Base-by-base conservation (phyloP, 2,888 invertebrate species). In the Atrina japonica region DNA sequence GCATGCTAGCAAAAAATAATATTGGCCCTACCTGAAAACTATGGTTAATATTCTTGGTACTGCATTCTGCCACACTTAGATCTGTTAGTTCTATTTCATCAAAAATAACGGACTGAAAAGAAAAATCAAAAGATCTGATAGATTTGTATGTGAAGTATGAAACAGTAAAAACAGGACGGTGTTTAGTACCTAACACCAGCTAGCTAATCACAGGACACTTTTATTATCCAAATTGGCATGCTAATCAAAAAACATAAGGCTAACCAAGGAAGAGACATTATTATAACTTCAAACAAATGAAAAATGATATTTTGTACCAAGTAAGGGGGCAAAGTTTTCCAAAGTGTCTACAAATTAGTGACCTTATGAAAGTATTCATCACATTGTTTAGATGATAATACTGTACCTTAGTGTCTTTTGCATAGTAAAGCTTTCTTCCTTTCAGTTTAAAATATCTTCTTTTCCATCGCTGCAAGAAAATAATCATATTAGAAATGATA, bases 21-120 rank as follows among this genome's bases (percentile, higher is more conserved):
- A 21, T n/a, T 23, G 30, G 27, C 71, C 88, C 92, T 90, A 96
- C 96, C 94, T 96, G 95, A 91, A 96, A 96, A 91, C 95, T 95
- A 91, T 96, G 94, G 91, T 95, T 95, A 85, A 95, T 94, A 93
- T 95, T 95, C 92, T 94, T 96, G 86, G 94, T 95, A 91, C 95
- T 95, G 92, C 95, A 95, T 93, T 96, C 96, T 76, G 96, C 96
- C 89, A 95, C 95, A 88, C 95, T 96, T 83, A 95, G 93, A 92
- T 96, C 95, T 83, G 94, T 94, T 90, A 96, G 92, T 89, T 95
- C 95, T 91, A 95, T 95, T 91, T 96, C 96, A 92, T 96, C 95
- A 93, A 95, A 96, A 86, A 96, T 93, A 91, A 94, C 94, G 91
- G 95, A 95, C 96, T 96, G 94, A 9, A 94, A 94, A 84, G 91